Evolutionary conservation across 2,888 invertebrate species (phyloP).

Genomic region (Octodonta nipae): DNA sequence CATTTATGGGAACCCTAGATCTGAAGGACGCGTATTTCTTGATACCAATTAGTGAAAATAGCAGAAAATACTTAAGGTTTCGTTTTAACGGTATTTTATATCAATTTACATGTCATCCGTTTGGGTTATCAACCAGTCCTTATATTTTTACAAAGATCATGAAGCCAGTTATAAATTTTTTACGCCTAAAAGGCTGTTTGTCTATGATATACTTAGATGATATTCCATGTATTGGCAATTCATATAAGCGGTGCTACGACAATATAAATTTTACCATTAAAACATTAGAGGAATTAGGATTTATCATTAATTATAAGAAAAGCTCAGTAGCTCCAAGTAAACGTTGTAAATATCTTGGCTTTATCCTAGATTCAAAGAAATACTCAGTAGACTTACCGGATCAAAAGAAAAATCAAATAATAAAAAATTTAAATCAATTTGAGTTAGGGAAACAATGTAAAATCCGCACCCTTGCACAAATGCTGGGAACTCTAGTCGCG

Average conservation of each 20-base stretch:
- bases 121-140: conserved; percentile 11
- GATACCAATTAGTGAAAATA: conserved; percentile 12
- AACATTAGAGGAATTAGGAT: conserved; percentile 10
- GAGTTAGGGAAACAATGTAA: conserved; percentile 3
- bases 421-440: too few species aligned
- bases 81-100: conserved; percentile 12
- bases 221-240: conserved; percentile 11
- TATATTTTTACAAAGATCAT: conserved; percentile 19
- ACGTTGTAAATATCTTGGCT: conserved; percentile 12
- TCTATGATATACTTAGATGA: conserved; percentile 17
- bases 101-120: conserved; percentile 17
- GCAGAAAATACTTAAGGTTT: conserved; percentile 16
- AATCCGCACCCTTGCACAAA: conserved; percentile 6
- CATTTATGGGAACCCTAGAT: conserved; percentile 11
- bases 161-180: conserved; percentile 12
- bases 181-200: too few species aligned
- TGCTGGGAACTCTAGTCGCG: conserved; percentile 14
- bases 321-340: conserved; percentile 10
- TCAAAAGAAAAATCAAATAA: conserved; percentile 6
- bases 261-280: conserved; percentile 1
- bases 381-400: conserved; percentile 6
- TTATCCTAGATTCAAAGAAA: conserved; percentile 10
- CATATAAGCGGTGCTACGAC: conserved; percentile 3
- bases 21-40: conserved; percentile 15
- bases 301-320: conserved; percentile 15